Evolutionary conservation across 1,140 invertebrate species (phyloP), one percentile per base, ranked within the genome.

Genomic region (Protaetia brevitarsis): DNA sequence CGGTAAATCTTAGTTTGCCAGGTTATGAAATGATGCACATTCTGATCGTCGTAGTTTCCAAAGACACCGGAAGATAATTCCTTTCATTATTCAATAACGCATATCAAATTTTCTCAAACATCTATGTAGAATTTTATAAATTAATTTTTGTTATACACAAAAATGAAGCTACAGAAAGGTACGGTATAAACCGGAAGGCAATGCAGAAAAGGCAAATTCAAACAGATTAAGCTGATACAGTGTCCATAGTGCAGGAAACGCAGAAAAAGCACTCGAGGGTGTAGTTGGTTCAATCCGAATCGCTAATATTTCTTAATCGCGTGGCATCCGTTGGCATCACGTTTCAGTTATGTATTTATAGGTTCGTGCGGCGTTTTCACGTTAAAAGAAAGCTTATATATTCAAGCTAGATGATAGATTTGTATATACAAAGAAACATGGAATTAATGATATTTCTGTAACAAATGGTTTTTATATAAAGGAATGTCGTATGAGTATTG

Each of bases 231-330:
- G 41, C 21, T 51, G 16, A 51, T 51, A 51, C 41, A 51, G 16
- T 16, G 21, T 3, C 26, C 41, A 51, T 51, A 23, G 11, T 37
- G 64, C 19, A 61, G 37, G 58, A 58, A 63, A 69, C 45, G n/a
- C n/a, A n/a, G n/a, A 58, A 61, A 69, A 59, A 51, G 60, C 59
- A 63, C 68, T 69, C 68, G 28, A 21, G 68, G 68, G 68, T 66
- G 60, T 61, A 66, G 64, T 69, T 65, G 63, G 68, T n/a, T 69
- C 64, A 66, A 62, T 69, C 58, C n/a, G n/a, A n/a, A n/a, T n/a
- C n/a, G n/a, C n/a, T n/a, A n/a, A n/a, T n/a, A n/a, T n/a, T n/a
- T n/a, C n/a, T n/a, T n/a, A n/a, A n/a, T n/a, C n/a, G n/a, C n/a
- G n/a, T n/a, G n/a, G n/a, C n/a, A n/a, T n/a, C n/a, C n/a, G n/a